Conservation (phyloP, 2,888 invertebrate genomes). For the Leptarthrus brevirostris region DNA sequence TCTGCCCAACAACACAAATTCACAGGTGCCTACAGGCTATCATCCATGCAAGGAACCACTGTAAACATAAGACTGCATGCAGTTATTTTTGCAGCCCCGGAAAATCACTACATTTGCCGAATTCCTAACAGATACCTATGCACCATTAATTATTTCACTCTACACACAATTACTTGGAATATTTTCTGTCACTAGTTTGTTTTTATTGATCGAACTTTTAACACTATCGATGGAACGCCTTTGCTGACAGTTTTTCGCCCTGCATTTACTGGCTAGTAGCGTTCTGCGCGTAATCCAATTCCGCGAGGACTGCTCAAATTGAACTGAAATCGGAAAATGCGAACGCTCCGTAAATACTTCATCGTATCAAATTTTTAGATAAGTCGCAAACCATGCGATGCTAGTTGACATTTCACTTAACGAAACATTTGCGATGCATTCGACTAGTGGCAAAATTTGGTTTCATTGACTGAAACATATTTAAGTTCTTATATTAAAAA, state of each 20-base stretch:
- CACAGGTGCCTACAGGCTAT: slow-evolving; percentile 2
- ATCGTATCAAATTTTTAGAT: too few species aligned
- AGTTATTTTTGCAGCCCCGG: neutral
- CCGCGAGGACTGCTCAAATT: slow-evolving; percentile 2
- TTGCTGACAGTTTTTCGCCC: slow-evolving; percentile 1
- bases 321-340: too few species aligned
- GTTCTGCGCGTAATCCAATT: slow-evolving; percentile 1
- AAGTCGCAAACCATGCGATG: too few species aligned
- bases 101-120: neutral
- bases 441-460: too few species aligned
- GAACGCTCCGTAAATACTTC: too few species aligned
- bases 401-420: too few species aligned
- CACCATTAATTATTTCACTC: neutral
- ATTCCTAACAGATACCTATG: neutral
- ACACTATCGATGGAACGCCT: slow-evolving; percentile 20
- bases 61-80: slow-evolving; percentile 16
- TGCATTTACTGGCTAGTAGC: neutral
- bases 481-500: too few species aligned
- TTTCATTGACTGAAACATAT: too few species aligned
- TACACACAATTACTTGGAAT: neutral
- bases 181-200: slow-evolving; percentile 32
- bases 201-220: slow-evolving; percentile 26
- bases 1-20: neutral
- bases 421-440: too few species aligned
- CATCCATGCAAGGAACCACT: neutral